Percentiles rank a stretch among this genome's conserved stretches.
Evolutionary conservation across 1,140 invertebrate genomes (phyloP).

Genomic region (Thereuonema tuberculata): DNA sequence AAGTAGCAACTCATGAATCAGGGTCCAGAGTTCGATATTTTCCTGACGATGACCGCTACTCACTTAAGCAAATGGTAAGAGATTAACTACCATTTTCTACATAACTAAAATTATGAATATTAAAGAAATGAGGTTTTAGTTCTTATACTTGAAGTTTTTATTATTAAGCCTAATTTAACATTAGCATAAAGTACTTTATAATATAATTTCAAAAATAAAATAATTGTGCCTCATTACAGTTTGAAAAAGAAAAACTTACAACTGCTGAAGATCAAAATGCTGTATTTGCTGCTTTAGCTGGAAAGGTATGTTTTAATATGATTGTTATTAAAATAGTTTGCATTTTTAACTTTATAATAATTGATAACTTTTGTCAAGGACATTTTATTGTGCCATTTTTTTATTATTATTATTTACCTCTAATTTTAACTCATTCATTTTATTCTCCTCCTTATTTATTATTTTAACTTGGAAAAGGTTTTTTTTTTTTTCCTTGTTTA

Average conservation of each 20-base stretch:
- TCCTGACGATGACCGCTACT: slow-evolving; percentile 77
- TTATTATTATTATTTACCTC: too few relatives aligned
- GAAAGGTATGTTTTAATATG: slow-evolving; percentile 35
- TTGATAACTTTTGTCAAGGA: too few relatives aligned
- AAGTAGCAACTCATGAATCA: slow-evolving; percentile 50
- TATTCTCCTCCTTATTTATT: too few relatives aligned
- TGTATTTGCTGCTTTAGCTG: slow-evolving; percentile 58
- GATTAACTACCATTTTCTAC: background rate
- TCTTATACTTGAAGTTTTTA: background rate
- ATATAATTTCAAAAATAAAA: slow-evolving; percentile 6
- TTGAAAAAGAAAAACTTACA: slow-evolving; percentile 73
- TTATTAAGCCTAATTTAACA: too few relatives aligned
- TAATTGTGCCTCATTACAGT: slow-evolving; percentile 41
- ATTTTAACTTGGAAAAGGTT: too few relatives aligned
- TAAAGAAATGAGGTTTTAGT: background rate
- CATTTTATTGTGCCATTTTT: too few relatives aligned
- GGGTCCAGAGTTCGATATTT: slow-evolving; percentile 69
- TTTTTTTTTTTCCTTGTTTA: too few relatives aligned
- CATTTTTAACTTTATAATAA: too few relatives aligned
- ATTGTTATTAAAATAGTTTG: background rate
- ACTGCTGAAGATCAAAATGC: slow-evolving; percentile 65
- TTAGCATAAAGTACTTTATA: slow-evolving; percentile 6
- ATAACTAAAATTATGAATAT: background rate
- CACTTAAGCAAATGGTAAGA: slow-evolving; percentile 67
- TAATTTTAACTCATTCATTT: too few relatives aligned